Evolutionary conservation across 2,113 vertebrate species (phyloP).

Genomic region (Chaenocephalus aceratus): DNA sequence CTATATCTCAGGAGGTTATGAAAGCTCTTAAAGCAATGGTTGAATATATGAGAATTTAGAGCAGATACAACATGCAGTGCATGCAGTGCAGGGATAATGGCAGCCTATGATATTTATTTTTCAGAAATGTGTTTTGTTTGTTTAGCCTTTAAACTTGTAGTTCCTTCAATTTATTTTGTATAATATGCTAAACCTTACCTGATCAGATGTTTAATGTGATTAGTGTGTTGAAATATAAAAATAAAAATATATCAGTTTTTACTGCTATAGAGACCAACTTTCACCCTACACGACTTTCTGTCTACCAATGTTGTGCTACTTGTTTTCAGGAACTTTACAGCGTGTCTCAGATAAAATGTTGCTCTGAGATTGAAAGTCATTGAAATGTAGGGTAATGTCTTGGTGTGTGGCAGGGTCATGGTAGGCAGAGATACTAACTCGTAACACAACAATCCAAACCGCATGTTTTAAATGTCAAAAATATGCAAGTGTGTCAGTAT

Average conservation of each 20-base stretch:
- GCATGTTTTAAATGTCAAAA: not conserved
- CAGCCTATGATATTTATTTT: not conserved
- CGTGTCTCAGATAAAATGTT: not conserved
- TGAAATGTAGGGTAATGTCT: not conserved
- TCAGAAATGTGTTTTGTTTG: not conserved
- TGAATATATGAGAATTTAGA: not conserved
- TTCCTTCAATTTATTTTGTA: too few species aligned
- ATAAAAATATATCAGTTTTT: too few species aligned
- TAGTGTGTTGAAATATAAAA: not conserved
- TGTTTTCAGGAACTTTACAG: not conserved
- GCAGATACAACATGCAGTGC: not conserved
- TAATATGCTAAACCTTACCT: too few species aligned
- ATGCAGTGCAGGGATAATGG: not conserved
- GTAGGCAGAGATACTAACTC: not conserved
- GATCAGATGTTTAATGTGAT: not conserved
- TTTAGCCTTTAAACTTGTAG: not conserved
- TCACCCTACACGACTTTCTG: too few species aligned
- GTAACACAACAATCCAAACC: not conserved
- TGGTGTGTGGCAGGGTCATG: not conserved
- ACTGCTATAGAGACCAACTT: not conserved
- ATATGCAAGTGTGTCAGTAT: not conserved
- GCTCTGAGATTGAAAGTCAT: not conserved
- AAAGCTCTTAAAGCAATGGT: not conserved
- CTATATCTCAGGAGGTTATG: not conserved
- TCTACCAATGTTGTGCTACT: not conserved